These are phyloP conservation scores for Helarctos malayanus DNA, from an alignment of 2,797 vertebrate species.

Conservation along the genomic window DNA sequence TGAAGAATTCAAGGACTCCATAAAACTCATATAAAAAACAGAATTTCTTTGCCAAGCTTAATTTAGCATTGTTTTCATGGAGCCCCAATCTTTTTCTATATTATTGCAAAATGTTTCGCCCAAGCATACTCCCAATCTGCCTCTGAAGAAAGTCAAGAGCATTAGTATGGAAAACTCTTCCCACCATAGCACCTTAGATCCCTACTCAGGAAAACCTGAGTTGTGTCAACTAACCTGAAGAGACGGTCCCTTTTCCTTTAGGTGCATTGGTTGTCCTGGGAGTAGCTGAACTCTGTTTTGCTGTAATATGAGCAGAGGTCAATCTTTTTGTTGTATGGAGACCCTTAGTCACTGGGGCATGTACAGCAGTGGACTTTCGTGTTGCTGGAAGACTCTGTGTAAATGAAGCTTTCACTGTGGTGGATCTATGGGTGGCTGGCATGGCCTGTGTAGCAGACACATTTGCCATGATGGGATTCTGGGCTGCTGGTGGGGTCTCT, in stretches of 20 bases:
- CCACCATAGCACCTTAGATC: background rate
- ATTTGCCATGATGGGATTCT: background rate
- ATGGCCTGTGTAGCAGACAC: background rate
- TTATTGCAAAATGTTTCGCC: background rate
- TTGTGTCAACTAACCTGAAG: conserved; percentile 71
- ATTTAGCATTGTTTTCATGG: background rate
- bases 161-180: background rate
- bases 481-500: background rate
- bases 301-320: conserved; percentile 75
- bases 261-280: background rate
- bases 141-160: background rate
- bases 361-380: conserved; percentile 8
- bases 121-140: background rate
- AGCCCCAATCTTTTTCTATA: background rate
- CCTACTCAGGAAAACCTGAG: background rate
- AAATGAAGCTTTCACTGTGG: conserved; percentile 44
- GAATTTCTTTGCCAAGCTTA: background rate
- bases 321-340: conserved; percentile 57
- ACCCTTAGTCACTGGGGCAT: background rate
- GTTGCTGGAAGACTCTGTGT: conserved; percentile 39
- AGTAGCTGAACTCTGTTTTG: background rate
- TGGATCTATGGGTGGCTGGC: conserved; percentile 22
- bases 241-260: background rate
- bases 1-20: background rate
- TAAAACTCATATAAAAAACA: conserved; percentile 18